Base-by-base conservation (phyloP, 2,888 invertebrate species). In the Himalopsyche kuldschensis region DNA sequence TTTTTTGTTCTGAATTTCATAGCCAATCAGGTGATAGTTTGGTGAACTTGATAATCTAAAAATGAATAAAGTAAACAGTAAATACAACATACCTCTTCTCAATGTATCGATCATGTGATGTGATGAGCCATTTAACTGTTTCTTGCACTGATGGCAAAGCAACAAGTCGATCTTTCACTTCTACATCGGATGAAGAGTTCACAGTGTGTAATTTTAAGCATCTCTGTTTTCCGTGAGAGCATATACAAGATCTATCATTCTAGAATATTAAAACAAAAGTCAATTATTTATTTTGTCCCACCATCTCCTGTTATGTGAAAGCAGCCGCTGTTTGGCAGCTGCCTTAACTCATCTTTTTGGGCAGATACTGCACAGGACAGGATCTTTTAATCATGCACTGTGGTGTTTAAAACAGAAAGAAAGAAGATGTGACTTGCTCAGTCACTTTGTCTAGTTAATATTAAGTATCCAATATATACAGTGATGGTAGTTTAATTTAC, bases 211-310 rank as follows among this genome's bases (percentile, higher is more conserved):
- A 69, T 69, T 69, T 69, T 27, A 69, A 88, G 85, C 92, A 92
- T 8, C 88, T 87, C 80, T 91, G 92, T 63, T 88, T 88, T 2
- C 89, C 89, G 1, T 89, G 89, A 1, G 87, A 79, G 83, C 93
- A 93, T 48, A 89, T 87, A 86, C 93, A 93, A 0, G 87, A 87
- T 0, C 92, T 92, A 0, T 91, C 91, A 80, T 93, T 92, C 93
- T 93, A 87, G 11, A 86, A 86, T 69, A 48, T 31, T 24, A 6
- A 80, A 4, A 41, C 41, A 41, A 15, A 41, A 41, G 6, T 15
- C 11, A 15, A 41, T 41, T 41, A 8, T 3, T n/a, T n/a, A n/a
- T n/a, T n/a, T n/a, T n/a, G n/a, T n/a, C n/a, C n/a, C n/a, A n/a
- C n/a, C n/a, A n/a, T n/a, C n/a, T n/a, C n/a, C n/a, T n/a, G n/a